A percentile compares a stretch with the other conserved stretches of the same genome.
Conservation (phyloP, 2,113 vertebrate species). For the Terrapene triunguis region DNA sequence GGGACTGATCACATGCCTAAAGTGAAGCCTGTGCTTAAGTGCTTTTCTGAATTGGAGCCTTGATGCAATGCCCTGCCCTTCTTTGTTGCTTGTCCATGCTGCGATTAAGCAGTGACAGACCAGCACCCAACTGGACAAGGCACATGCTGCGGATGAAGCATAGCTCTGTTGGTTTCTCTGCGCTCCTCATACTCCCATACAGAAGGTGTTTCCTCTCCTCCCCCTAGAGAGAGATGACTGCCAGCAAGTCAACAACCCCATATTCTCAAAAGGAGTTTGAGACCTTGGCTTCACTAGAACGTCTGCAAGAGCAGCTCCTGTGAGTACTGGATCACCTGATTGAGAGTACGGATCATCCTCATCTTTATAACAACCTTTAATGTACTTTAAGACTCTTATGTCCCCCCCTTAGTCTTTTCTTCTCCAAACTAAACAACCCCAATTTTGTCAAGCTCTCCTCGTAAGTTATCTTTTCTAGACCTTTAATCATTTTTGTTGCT, state of each 20-base stretch:
- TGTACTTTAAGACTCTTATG: no score
- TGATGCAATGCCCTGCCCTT: not conserved
- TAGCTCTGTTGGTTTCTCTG: fast-evolving
- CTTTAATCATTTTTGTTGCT: no score
- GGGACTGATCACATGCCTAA: not conserved
- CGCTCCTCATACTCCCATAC: not conserved
- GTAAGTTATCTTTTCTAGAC: no score
- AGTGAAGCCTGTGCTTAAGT: not conserved
- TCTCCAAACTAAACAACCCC: no score
- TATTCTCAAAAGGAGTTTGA: slow-evolving; percentile 79
- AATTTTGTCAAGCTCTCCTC: no score
- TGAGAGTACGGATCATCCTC: not conserved
- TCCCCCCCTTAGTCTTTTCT: no score
- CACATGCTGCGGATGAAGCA: not conserved
- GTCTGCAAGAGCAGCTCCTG: slow-evolving; percentile 83
- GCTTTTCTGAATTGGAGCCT: not conserved
- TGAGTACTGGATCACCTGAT: slow-evolving; percentile 72
- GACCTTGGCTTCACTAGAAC: slow-evolving; percentile 75
- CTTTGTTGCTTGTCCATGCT: not conserved
- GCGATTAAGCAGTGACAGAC: not conserved
- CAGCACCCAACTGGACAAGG: not conserved
- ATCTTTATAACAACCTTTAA: no score
- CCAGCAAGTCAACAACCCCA: slow-evolving; percentile 61
- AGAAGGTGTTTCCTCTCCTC: slow-evolving; percentile 47
- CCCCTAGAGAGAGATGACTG: slow-evolving; percentile 77